Evolutionary conservation across 2,113 vertebrate species (phyloP).

Genomic region (Hystrix cristata): DNA sequence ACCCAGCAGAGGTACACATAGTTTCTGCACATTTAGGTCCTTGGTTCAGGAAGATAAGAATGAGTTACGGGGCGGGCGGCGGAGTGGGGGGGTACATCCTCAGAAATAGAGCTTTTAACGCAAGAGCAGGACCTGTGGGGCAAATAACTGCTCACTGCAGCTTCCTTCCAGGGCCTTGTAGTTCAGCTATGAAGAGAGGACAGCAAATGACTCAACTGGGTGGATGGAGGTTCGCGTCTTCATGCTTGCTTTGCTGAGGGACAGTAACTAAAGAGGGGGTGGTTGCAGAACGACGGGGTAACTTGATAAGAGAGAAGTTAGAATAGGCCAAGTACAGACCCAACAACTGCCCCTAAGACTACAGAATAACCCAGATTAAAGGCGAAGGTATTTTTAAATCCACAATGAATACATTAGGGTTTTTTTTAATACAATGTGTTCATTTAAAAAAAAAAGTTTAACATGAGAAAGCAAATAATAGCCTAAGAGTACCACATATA

Average conservation of each 20-base stretch:
- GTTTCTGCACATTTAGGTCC: not conserved
- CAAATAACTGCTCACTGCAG: not conserved
- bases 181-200: not conserved
- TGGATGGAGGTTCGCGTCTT: not conserved
- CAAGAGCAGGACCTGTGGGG: not conserved
- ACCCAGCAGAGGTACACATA: not conserved
- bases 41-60: not conserved
- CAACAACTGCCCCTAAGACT: not conserved
- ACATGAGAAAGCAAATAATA: not conserved
- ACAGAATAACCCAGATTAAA: not conserved
- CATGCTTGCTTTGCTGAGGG: not conserved
- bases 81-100: not conserved
- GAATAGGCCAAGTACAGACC: not conserved
- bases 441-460: not conserved
- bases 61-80: not conserved
- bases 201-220: not conserved
- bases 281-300: not conserved
- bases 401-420: not conserved
- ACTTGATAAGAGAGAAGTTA: not conserved
- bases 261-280: not conserved
- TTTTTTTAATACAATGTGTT: conserved; percentile 7
- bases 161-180: not conserved
- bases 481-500: not conserved
- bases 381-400: not conserved
- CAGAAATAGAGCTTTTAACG: not conserved